Evolutionary conservation across 2,797 vertebrate species (phyloP), one percentile per base, ranked within the genome.

Genomic region (Anguilla obscura): DNA sequence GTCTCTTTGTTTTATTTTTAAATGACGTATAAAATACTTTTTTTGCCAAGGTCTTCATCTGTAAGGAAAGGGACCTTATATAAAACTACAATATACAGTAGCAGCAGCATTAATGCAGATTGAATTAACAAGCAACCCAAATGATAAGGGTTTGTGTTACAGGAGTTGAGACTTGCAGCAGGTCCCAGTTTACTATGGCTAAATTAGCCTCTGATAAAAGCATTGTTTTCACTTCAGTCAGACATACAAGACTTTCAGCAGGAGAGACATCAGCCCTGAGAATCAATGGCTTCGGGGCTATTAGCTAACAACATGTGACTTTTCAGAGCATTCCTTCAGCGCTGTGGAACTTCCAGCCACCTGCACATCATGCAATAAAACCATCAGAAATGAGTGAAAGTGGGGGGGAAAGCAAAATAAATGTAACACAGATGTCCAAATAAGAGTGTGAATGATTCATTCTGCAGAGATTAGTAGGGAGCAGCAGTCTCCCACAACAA

Each of bases 341-440:
- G 4, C 92, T 91, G 90, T 89, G 88, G 90, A 93, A 92, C 93
- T 91, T 94, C 91, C 92, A 95, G 94, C 95, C 95, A 96, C 95
- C 96, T 97, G 96, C 95, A 95, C 95, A 93, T 96, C 95, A 96
- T 96, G 95, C 96, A 96, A 96, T 96, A 96, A 97, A 96, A 95
- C 95, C 95, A 94, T 94, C 93, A 96, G 95, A 96, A 96, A 96
- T 96, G 94, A 96, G 94, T 95, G 95, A 96, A 95, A 94, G 94
- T 93, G 36, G 90, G 90, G 90, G 92, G 90, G 10, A 92, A 92
- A 95, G 95, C 93, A 91, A 94, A 76, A 76, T 76, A 94, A 94
- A 94, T 93, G 93, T 97, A 96, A 98, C 97, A 95, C 95, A 97
- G 96, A 97, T 96, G 95, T 97, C 96, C 96, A 96, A 95, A 94